Evolutionary conservation across 2,888 invertebrate genomes (phyloP).

Genomic region (Baronia brevicornis): DNA sequence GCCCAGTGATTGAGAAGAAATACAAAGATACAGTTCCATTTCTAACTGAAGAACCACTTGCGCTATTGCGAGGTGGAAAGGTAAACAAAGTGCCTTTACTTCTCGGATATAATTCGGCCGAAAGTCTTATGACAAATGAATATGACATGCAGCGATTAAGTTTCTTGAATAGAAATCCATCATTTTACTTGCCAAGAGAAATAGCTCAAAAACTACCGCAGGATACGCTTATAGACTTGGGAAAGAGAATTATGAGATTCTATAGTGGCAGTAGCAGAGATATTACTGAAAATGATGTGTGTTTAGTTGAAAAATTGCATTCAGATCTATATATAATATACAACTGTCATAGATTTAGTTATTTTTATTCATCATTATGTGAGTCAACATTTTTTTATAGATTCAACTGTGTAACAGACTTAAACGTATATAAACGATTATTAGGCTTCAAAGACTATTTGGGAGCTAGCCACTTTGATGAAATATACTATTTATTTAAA

Average conservation of each 20-base stretch:
- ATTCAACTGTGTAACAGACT: background rate
- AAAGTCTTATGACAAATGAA: constrained; percentile 17
- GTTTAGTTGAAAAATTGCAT: background rate
- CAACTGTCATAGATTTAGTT: too few species aligned
- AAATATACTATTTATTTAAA: too few species aligned
- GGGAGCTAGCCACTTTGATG: too few species aligned
- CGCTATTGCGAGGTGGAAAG: constrained; percentile 15
- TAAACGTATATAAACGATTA: too few species aligned
- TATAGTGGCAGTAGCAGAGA: constrained; percentile 14
- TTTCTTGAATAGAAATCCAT: constrained; percentile 15
- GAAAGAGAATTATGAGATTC: constrained; percentile 25
- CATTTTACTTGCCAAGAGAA: constrained; percentile 17
- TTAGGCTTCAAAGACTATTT: too few species aligned
- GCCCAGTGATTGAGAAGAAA: constrained; percentile 22
- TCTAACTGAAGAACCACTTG: constrained; percentile 16
- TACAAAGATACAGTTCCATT: constrained; percentile 19
- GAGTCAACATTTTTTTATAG: background rate
- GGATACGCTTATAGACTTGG: constrained; percentile 22
- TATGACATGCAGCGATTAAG: constrained; percentile 16
- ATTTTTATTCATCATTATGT: background rate
- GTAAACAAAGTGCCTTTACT: constrained; percentile 18
- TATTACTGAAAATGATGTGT: background rate
- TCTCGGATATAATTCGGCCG: constrained; percentile 21
- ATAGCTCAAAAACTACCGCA: constrained; percentile 17
- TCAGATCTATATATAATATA: too few species aligned